These are phyloP conservation scores for Drosophila phalerata DNA, from an alignment of 2,888 invertebrate genomes.

Conservation along the genomic window DNA sequence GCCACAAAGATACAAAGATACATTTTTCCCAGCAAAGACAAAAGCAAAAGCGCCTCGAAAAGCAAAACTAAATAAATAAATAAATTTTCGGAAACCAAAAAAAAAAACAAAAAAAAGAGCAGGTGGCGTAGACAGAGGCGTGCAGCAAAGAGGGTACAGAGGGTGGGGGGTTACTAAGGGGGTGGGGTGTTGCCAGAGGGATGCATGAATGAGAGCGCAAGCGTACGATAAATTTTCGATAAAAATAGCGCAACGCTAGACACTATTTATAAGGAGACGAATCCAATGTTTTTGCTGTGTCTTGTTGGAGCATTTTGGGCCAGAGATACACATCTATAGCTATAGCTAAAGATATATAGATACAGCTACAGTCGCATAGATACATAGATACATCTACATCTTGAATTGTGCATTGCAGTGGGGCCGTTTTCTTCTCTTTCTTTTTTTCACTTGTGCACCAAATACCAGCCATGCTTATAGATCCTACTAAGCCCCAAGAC, in stretches of 20 bases:
- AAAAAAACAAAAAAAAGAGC: slow-evolving; percentile 44
- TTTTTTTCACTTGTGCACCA: slow-evolving; percentile 65
- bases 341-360: slow-evolving; percentile 32
- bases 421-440: slow-evolving; percentile 31
- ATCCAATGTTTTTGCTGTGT: slow-evolving; percentile 29
- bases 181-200: slow-evolving; percentile 13
- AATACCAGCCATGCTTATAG: slow-evolving; percentile 57
- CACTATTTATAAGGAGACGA: slow-evolving; percentile 79
- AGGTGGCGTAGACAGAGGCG: slow-evolving; percentile 40
- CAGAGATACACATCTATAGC: slow-evolving; percentile 41
- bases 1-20: slow-evolving; percentile 13
- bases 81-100: slow-evolving; percentile 18
- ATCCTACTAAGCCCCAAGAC: slow-evolving; percentile 22
- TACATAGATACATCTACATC: slow-evolving; percentile 19
- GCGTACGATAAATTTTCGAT: slow-evolving; percentile 75
- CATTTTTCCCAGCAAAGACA: slow-evolving; percentile 43
- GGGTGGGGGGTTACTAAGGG: background rate
- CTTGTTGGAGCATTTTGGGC: slow-evolving; percentile 46
- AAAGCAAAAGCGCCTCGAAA: slow-evolving; percentile 10
- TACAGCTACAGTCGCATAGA: slow-evolving; percentile 9
- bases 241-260: slow-evolving; percentile 79
- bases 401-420: slow-evolving; percentile 47
- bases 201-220: slow-evolving; percentile 78
- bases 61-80: slow-evolving; percentile 47
- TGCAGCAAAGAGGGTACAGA: background rate